Percentiles rank a stretch among this genome's conserved stretches.
phyloP scores from a whole-genome alignment of 2,888 invertebrate species.

The Sinotaia quadrata region DNA sequence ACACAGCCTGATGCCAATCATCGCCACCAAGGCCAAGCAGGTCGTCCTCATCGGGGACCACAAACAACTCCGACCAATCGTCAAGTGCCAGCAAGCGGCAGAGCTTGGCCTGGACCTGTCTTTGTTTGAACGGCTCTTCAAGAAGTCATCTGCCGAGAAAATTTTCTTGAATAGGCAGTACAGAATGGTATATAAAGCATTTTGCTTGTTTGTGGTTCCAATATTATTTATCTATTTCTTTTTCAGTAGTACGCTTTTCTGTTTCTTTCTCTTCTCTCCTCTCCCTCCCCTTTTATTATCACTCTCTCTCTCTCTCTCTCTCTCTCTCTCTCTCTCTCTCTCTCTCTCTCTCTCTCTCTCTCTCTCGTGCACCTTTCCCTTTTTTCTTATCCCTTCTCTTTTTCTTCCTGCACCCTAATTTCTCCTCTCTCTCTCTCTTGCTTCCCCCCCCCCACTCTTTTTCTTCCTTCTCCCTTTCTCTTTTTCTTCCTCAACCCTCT shows the following conservation, averaged over 20 bases:
- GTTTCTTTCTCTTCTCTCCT: neutral
- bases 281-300: neutral
- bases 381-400: neutral
- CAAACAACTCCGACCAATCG: conserved; percentile 63
- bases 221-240: too few species aligned
- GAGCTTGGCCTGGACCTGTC: conserved; percentile 52
- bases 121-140: conserved; percentile 52
- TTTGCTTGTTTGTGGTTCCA: too few species aligned
- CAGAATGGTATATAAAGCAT: conserved; percentile 67
- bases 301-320: neutral
- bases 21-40: conserved; percentile 45
- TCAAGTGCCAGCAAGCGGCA: conserved; percentile 48
- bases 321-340: neutral
- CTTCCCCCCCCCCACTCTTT: too few species aligned
- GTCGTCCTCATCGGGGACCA: conserved; percentile 68
- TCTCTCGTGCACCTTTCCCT: neutral
- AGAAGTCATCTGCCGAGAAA: conserved; percentile 34
- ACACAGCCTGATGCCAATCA: conserved; percentile 59
- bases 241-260: too few species aligned
- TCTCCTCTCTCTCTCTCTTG: conserved; percentile 1
- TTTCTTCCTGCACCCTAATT: neutral
- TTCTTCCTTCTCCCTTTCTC: too few species aligned
- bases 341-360: conserved; percentile 5
- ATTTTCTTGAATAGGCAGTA: conserved; percentile 46
- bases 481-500: too few species aligned